Conservation (phyloP, 2,797 vertebrate species). For the Sternarchorhynchus goeldii region DNA sequence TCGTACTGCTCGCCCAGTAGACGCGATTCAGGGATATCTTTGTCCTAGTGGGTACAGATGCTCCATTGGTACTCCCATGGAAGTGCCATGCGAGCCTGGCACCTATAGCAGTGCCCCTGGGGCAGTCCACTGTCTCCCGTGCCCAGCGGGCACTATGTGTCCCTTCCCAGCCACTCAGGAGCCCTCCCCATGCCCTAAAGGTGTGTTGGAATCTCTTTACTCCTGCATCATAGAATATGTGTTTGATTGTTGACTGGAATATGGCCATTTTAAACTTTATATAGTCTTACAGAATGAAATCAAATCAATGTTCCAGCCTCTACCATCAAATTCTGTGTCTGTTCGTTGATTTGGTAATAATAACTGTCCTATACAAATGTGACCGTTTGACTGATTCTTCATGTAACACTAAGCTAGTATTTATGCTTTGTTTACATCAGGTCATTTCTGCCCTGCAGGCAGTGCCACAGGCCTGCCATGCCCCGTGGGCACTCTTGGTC, state of each 20-base stretch:
- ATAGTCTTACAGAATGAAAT: too few relatives aligned
- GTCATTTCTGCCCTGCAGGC: slow-evolving; percentile 81
- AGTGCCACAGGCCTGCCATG: slow-evolving; percentile 77
- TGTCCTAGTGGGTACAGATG: slow-evolving; percentile 86
- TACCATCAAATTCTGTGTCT: too few relatives aligned
- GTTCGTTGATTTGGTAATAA: too few relatives aligned
- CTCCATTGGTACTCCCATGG: slow-evolving; percentile 75
- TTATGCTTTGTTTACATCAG: slow-evolving; percentile 63
- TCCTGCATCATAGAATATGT: neutral
- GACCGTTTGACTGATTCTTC: too few relatives aligned
- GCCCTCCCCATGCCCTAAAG: slow-evolving; percentile 80
- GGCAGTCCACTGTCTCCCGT: slow-evolving; percentile 76
- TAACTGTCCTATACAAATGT: too few relatives aligned
- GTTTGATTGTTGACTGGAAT: neutral
- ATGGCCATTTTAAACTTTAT: too few relatives aligned
- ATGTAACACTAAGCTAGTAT: too few relatives aligned
- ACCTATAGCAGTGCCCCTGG: slow-evolving; percentile 81
- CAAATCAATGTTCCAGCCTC: too few relatives aligned
- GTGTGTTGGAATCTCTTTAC: slow-evolving; percentile 63
- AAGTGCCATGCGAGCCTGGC: slow-evolving; percentile 85
- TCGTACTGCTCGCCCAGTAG: slow-evolving; percentile 74
- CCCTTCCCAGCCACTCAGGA: slow-evolving; percentile 71
- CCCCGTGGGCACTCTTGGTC: slow-evolving; percentile 80
- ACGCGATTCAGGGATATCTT: slow-evolving; percentile 79
- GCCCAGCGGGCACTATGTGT: slow-evolving; percentile 82